phyloP scores from a whole-genome alignment of 2,797 vertebrate genomes.

The Centroberyx gerrardi region DNA sequence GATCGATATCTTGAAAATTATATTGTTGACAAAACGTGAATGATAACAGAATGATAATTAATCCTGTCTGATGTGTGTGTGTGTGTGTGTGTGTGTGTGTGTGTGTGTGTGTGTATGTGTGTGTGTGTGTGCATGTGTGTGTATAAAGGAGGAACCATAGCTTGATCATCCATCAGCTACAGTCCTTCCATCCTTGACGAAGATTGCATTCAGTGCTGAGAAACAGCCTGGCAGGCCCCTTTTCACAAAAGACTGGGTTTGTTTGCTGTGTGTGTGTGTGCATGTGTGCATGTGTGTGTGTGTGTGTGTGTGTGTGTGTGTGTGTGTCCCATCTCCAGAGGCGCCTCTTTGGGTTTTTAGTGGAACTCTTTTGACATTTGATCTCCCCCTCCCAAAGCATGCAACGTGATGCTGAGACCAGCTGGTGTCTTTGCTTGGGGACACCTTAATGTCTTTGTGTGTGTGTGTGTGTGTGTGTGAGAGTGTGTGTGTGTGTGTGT shows the following conservation, averaged over 20 bases:
- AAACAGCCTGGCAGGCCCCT: no score
- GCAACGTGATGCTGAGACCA: constrained; percentile 62
- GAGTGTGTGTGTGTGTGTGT: constrained; percentile 26
- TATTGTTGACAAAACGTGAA: no score
- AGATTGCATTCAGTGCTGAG: no score
- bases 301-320: background rate
- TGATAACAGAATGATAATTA: no score
- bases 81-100: no score
- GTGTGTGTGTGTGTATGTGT: no score
- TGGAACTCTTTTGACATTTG: constrained; percentile 75
- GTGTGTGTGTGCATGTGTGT: no score
- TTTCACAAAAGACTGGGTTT: background rate
- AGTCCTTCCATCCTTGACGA: no score
- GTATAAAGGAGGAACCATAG: no score
- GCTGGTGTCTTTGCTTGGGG: constrained; percentile 69
- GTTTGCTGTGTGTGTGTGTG: constrained; percentile 7
- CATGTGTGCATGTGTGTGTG: constrained; percentile 5
- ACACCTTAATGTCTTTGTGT: constrained; percentile 37
- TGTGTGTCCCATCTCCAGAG: constrained; percentile 19
- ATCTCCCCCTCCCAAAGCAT: constrained; percentile 67
- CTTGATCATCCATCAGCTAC: no score
- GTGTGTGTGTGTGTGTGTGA: constrained; percentile 17
- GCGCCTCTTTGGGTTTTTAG: constrained; percentile 54
- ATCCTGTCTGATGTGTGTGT: no score
- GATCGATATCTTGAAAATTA: no score